Conservation (phyloP, 2,113 vertebrate genomes). For the Archocentrus centrarchus region DNA sequence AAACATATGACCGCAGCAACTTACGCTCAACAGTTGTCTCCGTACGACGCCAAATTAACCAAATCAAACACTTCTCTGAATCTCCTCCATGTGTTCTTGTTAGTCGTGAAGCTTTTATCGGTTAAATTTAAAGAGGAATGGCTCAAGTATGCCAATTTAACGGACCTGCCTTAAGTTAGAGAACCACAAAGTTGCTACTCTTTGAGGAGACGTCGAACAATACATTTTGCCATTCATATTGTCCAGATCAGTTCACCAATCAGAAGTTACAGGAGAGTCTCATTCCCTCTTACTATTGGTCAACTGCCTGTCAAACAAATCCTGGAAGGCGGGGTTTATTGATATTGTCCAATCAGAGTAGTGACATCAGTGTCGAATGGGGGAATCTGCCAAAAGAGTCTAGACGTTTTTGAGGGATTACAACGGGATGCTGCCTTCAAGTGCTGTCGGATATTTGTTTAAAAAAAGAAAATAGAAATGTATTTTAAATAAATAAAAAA, state of each 20-base stretch:
- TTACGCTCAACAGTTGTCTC: conserved; percentile 25
- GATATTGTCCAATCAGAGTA: conserved; percentile 49
- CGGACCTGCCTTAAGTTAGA: conserved; percentile 25
- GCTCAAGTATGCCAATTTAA: neutral
- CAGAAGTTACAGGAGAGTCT: conserved; percentile 19
- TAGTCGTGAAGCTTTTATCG: neutral
- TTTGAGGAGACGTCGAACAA: conserved; percentile 59
- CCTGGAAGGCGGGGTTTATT: rapidly evolving
- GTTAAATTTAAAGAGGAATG: neutral
- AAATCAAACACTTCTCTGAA: neutral
- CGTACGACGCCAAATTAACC: neutral
- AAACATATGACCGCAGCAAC: neutral
- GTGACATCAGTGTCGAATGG: neutral
- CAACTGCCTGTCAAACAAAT: neutral
- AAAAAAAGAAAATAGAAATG: no score
- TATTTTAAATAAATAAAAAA: no score
- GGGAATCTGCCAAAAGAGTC: neutral
- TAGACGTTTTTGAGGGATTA: conserved; percentile 41
- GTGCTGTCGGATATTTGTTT: neutral
- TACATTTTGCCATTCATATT: conserved; percentile 54
- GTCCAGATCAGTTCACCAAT: conserved; percentile 48
- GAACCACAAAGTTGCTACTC: conserved; percentile 47
- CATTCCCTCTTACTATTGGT: conserved; percentile 12
- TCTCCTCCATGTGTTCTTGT: neutral
- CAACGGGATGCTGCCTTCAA: conserved; percentile 14